Evolutionary conservation across 2,113 vertebrate genomes (phyloP), one percentile per base, ranked within the genome.

Genomic region (Sorex araneus): DNA sequence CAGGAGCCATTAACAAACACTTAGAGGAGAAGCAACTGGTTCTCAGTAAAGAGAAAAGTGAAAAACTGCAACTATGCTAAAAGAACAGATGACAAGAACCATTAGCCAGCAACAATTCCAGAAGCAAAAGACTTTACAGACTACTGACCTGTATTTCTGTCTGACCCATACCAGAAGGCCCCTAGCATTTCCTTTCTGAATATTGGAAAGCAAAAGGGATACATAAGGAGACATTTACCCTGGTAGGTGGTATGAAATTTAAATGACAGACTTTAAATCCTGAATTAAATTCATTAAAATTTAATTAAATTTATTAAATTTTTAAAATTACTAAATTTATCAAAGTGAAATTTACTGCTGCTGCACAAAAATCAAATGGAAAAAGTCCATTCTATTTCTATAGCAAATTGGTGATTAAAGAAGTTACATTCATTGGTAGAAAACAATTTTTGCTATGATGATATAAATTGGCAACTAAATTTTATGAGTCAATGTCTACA

Each of bases 91-190:
- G 25, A 27, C 2, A 0, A 32, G 57, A 4, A 43, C 34, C 16
- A 36, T 6, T 18, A 66, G 36, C 45, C 28, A 77, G 60, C 50
- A 43, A 47, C 21, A 63, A 15, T 21, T 57, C 34, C 18, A 45
- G 7, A 40, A 84, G 73, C 84, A 63, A 0, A 3, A 84, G 73
- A 32, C 19, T n/a, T 27, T 69, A 63, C 0, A 36, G 28, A 57
- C 66, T 3, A 13, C 47, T 25, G 43, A 1, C 9, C 12, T 16
- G 12, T 5, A 3, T n/a, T 16, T 8, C 8, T 70, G 2, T 11
- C 0, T n/a, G 71, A 16, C 43, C 67, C 1, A 1, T 21, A 2
- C n/a, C 6, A 2, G 1, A 2, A 78, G 21, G 8, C 3, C 9
- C 16, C 13, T 27, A 12, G 6, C 5, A 23, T 8, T 66, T 78